phyloP scores from a whole-genome alignment of 2,888 invertebrate genomes.

The Oscheius sp. region DNA sequence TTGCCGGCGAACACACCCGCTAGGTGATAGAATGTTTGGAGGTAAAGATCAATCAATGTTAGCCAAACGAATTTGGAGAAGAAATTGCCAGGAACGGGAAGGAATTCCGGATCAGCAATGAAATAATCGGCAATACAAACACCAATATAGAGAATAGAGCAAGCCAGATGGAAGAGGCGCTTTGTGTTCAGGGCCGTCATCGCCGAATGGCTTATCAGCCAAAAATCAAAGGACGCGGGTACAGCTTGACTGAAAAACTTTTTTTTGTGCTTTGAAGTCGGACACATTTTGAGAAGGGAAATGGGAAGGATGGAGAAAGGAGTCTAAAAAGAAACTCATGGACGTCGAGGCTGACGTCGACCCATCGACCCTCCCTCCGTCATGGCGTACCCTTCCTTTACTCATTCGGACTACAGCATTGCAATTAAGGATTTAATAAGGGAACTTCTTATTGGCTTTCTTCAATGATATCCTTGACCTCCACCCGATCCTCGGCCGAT shows the following conservation, averaged over 20 bases:
- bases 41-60: conserved; percentile 66
- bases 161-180: conserved; percentile 49
- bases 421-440: too few relatives aligned
- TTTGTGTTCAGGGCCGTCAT: not conserved
- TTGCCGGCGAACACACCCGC: conserved; percentile 45
- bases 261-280: not conserved
- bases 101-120: conserved; percentile 41
- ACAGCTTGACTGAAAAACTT: not conserved
- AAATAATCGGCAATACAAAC: conserved; percentile 54
- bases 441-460: too few relatives aligned
- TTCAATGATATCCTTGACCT: too few relatives aligned
- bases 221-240: not conserved
- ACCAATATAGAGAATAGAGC: conserved; percentile 51
- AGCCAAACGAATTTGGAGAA: conserved; percentile 69
- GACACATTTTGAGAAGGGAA: not conserved
- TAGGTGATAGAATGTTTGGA: conserved; percentile 65
- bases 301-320: not conserved
- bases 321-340: too few relatives aligned
- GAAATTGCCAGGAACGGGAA: conserved; percentile 59
- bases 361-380: too few relatives aligned
- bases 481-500: not conserved
- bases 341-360: too few relatives aligned
- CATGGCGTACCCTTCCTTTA: too few relatives aligned
- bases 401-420: too few relatives aligned
- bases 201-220: conserved; percentile 20